phyloP scores from a whole-genome alignment of 2,888 invertebrate species.

The Nomada ruficornis region DNA sequence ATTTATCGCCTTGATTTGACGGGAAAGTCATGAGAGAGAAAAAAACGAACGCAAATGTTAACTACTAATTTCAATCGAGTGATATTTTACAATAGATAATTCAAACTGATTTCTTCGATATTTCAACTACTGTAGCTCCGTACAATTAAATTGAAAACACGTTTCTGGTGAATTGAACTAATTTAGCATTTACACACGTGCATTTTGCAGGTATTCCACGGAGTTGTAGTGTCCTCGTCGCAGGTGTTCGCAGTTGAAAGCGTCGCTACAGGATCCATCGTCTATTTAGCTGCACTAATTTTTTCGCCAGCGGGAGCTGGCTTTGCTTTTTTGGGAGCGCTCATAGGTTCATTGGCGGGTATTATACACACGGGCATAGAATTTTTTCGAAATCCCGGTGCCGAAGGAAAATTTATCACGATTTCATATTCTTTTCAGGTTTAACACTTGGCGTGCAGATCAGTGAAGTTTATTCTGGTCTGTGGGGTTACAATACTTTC shows the following conservation, averaged over 20 bases:
- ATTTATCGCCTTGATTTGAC: too few species aligned
- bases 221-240: conserved; percentile 82
- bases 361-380: conserved; percentile 38
- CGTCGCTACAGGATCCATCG: conserved; percentile 79
- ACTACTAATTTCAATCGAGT: too few species aligned
- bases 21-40: too few species aligned
- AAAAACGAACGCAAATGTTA: too few species aligned
- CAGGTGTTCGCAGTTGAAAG: conserved; percentile 83
- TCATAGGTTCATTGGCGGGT: conserved; percentile 82
- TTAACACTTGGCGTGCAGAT: conserved; percentile 73
- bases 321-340: conserved; percentile 82
- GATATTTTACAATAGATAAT: too few species aligned
- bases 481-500: conserved; percentile 84
- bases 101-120: too few species aligned
- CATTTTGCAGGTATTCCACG: conserved; percentile 81
- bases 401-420: neutral
- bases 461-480: conserved; percentile 80
- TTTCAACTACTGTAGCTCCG: neutral
- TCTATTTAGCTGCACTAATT: conserved; percentile 82
- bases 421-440: conserved; percentile 61
- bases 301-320: conserved; percentile 83
- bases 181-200: neutral
- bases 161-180: neutral
- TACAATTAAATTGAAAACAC: neutral
- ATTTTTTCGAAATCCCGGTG: neutral